phyloP scores from a whole-genome alignment of 1,140 invertebrate species.

The Magallana angulata region DNA sequence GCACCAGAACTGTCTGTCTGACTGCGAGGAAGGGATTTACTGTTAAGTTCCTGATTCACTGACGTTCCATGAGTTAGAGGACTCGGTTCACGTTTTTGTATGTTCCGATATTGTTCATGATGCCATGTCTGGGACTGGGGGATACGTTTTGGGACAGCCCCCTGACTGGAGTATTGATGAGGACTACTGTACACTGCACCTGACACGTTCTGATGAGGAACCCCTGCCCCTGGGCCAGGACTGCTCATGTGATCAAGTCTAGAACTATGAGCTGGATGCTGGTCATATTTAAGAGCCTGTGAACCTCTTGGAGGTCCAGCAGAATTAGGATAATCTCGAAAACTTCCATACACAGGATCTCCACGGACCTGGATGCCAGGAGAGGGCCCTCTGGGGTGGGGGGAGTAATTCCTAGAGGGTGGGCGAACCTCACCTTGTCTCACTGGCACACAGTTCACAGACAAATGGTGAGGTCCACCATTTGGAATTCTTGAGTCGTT shows the following conservation, averaged over 20 bases:
- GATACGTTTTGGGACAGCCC: constrained; percentile 64
- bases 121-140: constrained; percentile 64
- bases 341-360: constrained; percentile 27
- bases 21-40: constrained; percentile 16
- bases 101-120: constrained; percentile 28
- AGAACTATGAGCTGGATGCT: not conserved
- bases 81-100: constrained; percentile 46
- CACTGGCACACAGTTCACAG: not conserved
- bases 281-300: not conserved
- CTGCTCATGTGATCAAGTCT: constrained; percentile 7
- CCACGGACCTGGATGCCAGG: not conserved
- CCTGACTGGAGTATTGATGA: constrained; percentile 51
- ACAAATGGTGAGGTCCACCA: not conserved
- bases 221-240: not conserved
- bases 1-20: constrained; percentile 18
- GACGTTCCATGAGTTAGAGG: constrained; percentile 58
- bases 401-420: not conserved
- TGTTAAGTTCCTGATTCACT: constrained; percentile 60
- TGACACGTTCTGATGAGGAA: not conserved
- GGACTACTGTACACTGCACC: constrained; percentile 39
- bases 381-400: not conserved
- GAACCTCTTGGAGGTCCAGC: not conserved
- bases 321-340: constrained; percentile 4
- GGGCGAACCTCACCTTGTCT: constrained; percentile 6
- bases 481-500: not conserved